Evolutionary conservation across 2,113 vertebrate species (phyloP).

Genomic region (Isichthys henryi): DNA sequence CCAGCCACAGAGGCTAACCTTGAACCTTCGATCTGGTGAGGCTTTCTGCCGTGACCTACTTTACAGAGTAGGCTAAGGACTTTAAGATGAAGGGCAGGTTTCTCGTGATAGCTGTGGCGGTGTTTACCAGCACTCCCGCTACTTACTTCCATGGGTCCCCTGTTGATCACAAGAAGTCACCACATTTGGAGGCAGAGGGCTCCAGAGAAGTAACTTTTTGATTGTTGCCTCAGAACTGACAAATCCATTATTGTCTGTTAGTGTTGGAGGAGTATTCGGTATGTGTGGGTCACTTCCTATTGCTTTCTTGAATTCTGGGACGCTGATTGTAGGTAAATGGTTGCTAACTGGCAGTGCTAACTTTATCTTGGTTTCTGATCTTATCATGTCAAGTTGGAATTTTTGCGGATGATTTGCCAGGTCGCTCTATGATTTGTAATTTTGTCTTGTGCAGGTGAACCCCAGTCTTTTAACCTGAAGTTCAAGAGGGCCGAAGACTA

Average conservation of each 20-base stretch:
- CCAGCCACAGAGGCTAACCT: conserved; percentile 81
- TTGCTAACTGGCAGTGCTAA: neutral
- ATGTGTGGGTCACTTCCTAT: neutral
- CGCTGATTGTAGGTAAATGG: neutral
- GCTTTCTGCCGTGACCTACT: neutral
- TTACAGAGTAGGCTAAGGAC: neutral
- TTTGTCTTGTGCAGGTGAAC: conserved; percentile 66
- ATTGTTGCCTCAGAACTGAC: neutral
- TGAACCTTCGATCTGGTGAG: conserved; percentile 81
- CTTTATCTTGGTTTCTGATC: neutral
- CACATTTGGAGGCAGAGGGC: neutral
- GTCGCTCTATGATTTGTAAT: neutral
- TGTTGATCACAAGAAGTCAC: neutral
- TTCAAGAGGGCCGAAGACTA: conserved; percentile 97
- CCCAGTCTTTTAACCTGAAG: conserved; percentile 78
- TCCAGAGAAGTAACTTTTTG: neutral
- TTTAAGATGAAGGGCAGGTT: neutral
- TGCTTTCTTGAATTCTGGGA: neutral
- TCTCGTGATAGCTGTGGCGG: neutral
- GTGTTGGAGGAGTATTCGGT: neutral
- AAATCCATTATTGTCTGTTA: neutral
- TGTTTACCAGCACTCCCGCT: neutral
- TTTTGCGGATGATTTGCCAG: neutral
- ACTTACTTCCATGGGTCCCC: neutral
- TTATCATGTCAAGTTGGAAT: neutral